Base-by-base conservation (phyloP, 2,888 invertebrate species). In the Phragmatobia fuliginosa region DNA sequence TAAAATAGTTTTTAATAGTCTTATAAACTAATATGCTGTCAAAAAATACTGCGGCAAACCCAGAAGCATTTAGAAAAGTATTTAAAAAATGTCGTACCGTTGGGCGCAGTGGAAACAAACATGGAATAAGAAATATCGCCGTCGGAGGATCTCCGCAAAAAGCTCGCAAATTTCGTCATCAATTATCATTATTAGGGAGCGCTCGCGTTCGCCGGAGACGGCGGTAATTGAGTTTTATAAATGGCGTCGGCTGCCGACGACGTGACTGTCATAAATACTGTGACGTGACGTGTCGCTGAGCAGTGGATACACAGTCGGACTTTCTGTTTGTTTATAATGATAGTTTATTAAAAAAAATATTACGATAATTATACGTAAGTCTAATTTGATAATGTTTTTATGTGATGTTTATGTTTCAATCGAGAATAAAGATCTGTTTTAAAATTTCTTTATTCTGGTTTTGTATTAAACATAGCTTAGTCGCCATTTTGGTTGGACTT, bases 111-210 rank as follows among this genome's bases (percentile, higher is more conserved):
- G 94, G 64, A 80, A 85, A 91, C 89, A 67, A 73, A 74, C 76
- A 69, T 71, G 78, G 82, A 83, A 87, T 85, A 93, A 94, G 94
- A 94, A 93, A 92, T 94, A 94, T 91, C 85, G 87, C 90, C 88
- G 90, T 85, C 88, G 86, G 82, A 88, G 90, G 92, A 91, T 92
- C 92, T 92, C 92, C 93, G 90, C 94, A 94, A 94, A 94, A 94
- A 94, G 94, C 94, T 94, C 94, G 94, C 93, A 91, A 94, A 94
- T 94, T 94, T 93, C 92, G 87, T 93, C 94, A 94, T 94, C 94
- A 94, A 94, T 94, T 94, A 94, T 94, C 94, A 94, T 94, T 94
- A 94, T 94, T 93, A 93, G 91, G 91, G 91, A 88, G 88, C 85
- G 88, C 84, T 84, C 87, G 83, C 82, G 84, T 72, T 82, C 82